These are phyloP conservation scores for Trematomus bernacchii DNA, from an alignment of 2,797 vertebrate genomes.

Conservation along the genomic window DNA sequence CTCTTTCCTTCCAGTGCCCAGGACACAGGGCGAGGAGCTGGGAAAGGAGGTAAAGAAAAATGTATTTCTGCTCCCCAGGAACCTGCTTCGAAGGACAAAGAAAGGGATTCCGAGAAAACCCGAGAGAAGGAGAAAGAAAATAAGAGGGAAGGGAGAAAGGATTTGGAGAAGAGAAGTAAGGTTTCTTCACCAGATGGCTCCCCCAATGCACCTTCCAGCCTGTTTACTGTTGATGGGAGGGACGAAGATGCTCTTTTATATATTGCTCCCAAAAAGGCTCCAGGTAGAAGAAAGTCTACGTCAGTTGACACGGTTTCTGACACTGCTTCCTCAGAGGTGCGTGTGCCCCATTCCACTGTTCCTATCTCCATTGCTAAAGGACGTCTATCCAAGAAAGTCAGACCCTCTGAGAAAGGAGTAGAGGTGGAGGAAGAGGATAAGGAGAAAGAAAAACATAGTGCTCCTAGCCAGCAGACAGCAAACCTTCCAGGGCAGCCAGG, in stretches of 20 bases:
- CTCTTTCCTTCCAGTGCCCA: constrained; percentile 90
- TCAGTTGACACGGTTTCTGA: constrained; percentile 84
- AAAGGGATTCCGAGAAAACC: constrained; percentile 91
- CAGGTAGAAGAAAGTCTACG: constrained; percentile 90
- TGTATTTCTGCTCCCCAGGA: constrained; percentile 87
- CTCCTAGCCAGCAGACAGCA: constrained; percentile 70
- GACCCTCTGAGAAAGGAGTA: constrained; percentile 82
- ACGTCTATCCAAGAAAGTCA: constrained; percentile 90
- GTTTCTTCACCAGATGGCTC: constrained; percentile 87
- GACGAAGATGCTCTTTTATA: constrained; percentile 88
- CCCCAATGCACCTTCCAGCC: constrained; percentile 83
- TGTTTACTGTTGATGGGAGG: constrained; percentile 88
- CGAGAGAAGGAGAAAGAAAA: constrained; percentile 96
- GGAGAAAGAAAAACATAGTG: constrained; percentile 81
- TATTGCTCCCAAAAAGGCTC: constrained; percentile 89
- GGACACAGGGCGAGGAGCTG: constrained; percentile 77
- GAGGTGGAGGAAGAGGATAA: constrained; percentile 87
- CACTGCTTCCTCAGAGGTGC: constrained; percentile 80
- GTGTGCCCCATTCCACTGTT: constrained; percentile 70
- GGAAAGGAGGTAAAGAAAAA: constrained; percentile 88
- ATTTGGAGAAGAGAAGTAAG: constrained; percentile 91
- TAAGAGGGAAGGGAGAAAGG: constrained; percentile 90
- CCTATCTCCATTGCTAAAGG: constrained; percentile 83
- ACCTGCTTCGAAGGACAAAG: constrained; percentile 87
- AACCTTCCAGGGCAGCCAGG: constrained; percentile 80